Conservation (phyloP, 2,797 vertebrate species). For the Crocidura indochinensis region DNA sequence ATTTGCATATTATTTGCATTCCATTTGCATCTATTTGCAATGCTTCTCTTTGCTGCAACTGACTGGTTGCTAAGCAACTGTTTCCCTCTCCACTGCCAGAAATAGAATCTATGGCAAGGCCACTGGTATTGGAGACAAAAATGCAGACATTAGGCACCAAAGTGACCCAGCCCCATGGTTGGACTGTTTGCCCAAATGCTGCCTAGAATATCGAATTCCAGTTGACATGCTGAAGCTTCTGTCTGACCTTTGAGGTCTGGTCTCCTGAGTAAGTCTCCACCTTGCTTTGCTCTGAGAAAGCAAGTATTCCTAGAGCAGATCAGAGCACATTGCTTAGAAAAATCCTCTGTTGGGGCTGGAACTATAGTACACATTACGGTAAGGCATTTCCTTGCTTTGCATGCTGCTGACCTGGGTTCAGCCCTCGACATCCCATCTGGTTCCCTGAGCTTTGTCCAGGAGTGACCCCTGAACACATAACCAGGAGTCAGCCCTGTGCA, state of each 20-base stretch:
- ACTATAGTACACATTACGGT: no score
- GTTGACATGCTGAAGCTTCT: constrained; percentile 51
- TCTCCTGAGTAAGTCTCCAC: constrained; percentile 21
- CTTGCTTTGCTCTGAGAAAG: constrained; percentile 37
- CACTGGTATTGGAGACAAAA: constrained; percentile 2
- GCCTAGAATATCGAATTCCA: constrained; percentile 63
- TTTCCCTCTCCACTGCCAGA: constrained; percentile 71
- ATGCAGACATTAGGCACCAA: constrained; percentile 60
- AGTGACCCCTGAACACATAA: no score
- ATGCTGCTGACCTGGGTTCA: no score
- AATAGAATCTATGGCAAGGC: constrained; percentile 71
- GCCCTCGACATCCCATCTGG: no score
- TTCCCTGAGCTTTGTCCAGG: no score
- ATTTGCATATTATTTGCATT: no score
- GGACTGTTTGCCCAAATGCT: constrained; percentile 64
- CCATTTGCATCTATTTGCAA: no score
- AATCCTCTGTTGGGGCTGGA: neutral
- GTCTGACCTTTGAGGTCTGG: neutral
- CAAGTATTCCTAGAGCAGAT: constrained; percentile 58
- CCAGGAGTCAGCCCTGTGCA: no score
- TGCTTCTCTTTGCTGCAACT: no score
- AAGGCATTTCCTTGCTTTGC: no score
- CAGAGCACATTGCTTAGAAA: neutral
- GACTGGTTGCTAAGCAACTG: constrained; percentile 86
- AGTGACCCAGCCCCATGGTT: constrained; percentile 4